Base-by-base conservation (phyloP, 2,113 vertebrate genomes). In the Pandion haliaetus region DNA sequence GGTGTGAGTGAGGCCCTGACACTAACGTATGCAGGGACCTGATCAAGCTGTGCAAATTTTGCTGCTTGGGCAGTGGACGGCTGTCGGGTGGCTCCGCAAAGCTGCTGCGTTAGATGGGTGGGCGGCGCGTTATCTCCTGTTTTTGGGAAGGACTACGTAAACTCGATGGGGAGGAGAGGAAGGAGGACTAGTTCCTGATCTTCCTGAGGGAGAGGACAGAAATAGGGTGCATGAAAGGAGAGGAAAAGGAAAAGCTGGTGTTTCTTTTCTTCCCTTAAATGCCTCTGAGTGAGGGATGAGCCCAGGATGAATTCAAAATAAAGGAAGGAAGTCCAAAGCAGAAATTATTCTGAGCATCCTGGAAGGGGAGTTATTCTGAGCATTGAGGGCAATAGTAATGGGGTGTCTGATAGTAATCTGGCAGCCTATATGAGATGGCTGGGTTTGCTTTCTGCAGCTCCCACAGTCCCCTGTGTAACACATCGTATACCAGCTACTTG, bases 401-500 rank as follows among this genome's bases (percentile, higher is more conserved):
- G 12, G 15, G 13, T 59, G 9, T 54, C 66, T 31, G 10, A 47
- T 2, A 54, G 31, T 10, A 36, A 85, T 17, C 24, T 17, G 34
- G 15, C 70, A 96, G 32, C 32, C 42, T 34, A 0, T 0, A 1
- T 8, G 47, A 38, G 47, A 14, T 58, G 14, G 4, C 13, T 58
- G 44, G 36, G 25, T 81, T 84, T 58, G 36, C 28, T n/a, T 63
- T 74, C 65, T 82, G 82, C 59, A 61, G 25, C 49, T 77, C 29
- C n/a, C 34, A n/a, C 16, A 54, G 25, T 26, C 13, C 31, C 0
- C 0, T 34, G 28, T 21, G 25, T 31, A 63, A 21, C 19, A 42
- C 8, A 15, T 28, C 6, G 3, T 12, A 10, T 65, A 0, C 17
- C 36, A n/a, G 16, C 6, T 12, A 0, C 17, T 47, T 40, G 6